Percentiles rank a stretch among this genome's conserved stretches.
phyloP scores from a whole-genome alignment of 2,797 vertebrate genomes.

The Ispidina lecontei region DNA sequence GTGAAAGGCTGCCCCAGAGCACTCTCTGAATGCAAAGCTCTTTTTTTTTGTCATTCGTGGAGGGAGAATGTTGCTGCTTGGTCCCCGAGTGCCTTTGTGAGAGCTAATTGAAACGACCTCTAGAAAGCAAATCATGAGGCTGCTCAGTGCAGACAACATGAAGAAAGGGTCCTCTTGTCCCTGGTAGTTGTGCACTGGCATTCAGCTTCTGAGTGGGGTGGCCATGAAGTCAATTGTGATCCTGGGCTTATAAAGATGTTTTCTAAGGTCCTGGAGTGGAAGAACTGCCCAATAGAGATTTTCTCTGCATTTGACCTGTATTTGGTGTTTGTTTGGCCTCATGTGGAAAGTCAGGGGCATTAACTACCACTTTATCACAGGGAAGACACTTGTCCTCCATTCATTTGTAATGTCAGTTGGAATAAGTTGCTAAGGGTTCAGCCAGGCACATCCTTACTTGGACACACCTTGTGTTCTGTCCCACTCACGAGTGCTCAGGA shows the following conservation, averaged over 20 bases:
- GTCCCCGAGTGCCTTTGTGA: neutral
- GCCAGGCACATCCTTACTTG: neutral
- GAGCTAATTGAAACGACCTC: neutral
- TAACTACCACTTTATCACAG: neutral
- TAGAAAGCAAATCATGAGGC: neutral
- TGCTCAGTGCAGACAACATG: neutral
- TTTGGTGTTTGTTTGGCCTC: neutral
- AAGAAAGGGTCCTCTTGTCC: accelerated
- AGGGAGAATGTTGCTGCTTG: neutral
- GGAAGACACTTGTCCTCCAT: neutral
- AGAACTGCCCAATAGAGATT: neutral
- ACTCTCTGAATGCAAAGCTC: neutral
- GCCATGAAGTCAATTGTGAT: neutral
- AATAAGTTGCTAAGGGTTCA: neutral
- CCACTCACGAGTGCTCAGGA: neutral
- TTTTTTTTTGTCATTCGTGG: neutral
- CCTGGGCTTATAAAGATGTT: neutral
- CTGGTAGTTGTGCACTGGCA: neutral
- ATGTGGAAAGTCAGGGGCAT: neutral
- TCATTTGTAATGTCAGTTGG: neutral
- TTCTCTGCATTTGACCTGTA: neutral
- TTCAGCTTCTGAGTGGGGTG: neutral
- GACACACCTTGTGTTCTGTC: neutral
- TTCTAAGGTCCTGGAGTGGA: neutral
- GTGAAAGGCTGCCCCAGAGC: neutral